These are phyloP conservation scores for Tillus elongatus DNA, from an alignment of 2,888 invertebrate genomes.

Conservation along the genomic window DNA sequence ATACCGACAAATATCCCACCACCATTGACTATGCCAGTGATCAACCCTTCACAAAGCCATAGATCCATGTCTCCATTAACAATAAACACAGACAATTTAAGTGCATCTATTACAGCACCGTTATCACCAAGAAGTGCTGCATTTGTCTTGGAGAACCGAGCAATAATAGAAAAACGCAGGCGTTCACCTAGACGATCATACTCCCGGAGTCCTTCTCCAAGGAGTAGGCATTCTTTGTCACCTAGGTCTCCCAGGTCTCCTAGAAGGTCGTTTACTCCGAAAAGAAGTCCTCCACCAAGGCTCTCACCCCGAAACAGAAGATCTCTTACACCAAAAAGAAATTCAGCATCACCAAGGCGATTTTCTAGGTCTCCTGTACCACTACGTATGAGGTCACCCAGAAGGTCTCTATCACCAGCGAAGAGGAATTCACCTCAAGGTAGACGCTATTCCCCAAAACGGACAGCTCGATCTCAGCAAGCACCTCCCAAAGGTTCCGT, in stretches of 20 bases:
- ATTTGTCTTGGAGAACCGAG: slow-evolving; percentile 40
- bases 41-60: not conserved
- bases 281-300: slow-evolving; percentile 16
- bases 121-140: slow-evolving; percentile 41
- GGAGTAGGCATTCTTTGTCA: slow-evolving; percentile 27
- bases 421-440: slow-evolving; percentile 25
- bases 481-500: slow-evolving; percentile 21
- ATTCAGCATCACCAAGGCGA: slow-evolving; percentile 15
- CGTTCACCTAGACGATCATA: slow-evolving; percentile 38
- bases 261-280: slow-evolving; percentile 26
- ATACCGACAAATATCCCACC: slow-evolving; percentile 6
- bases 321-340: slow-evolving; percentile 21
- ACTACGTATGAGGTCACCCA: slow-evolving; percentile 7
- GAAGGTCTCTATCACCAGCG: slow-evolving; percentile 18
- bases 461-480: slow-evolving; percentile 12
- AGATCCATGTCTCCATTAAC: slow-evolving; percentile 32
- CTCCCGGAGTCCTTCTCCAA: slow-evolving; percentile 38
- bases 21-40: not conserved
- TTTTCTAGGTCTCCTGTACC: not conserved
- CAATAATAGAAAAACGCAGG: slow-evolving; percentile 39
- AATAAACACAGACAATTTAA: slow-evolving; percentile 32
- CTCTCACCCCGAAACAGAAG: slow-evolving; percentile 14
- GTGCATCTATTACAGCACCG: slow-evolving; percentile 28
- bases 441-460: slow-evolving; percentile 9
- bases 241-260: slow-evolving; percentile 30